Evolutionary conservation across 2,113 vertebrate genomes (phyloP), one percentile per base, ranked within the genome.

Genomic region (Seriola dumerili): DNA sequence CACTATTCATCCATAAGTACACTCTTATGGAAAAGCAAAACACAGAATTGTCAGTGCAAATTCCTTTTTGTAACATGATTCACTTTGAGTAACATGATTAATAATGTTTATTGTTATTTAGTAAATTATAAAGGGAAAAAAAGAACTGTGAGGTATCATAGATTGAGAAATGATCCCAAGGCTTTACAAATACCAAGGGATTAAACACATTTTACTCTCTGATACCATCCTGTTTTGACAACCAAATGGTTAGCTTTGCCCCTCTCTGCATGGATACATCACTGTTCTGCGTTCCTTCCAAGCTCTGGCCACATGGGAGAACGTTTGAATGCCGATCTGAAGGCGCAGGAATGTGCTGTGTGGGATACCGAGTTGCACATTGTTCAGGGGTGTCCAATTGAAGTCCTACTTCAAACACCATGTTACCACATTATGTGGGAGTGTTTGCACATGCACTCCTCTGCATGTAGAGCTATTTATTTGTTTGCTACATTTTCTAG

Each of bases 331-430:
- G 83, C 77, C 80, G 90, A 95, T 94, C 93, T 93, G 80, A 94
- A 71, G 81, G 83, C 86, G 84, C 73, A 72, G 57, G 67, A 76
- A 91, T 84, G 75, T 32, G 44, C 48, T 92, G 89, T 94, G 93
- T 94, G 94, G 92, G 94, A 92, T 81, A 88, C 23, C 25, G 44
- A 83, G 82, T 72, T 80, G 64, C 82, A 78, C 67, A 68, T 38
- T 71, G 65, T 91, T 90, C 85, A 85, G 67, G 83, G 87, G 86
- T 83, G 77, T 90, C 84, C 90, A 86, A 91, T 87, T 93, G 92
- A 94, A 94, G 90, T 90, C 83, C 34, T 68, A 64, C 94, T 94
- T 95, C 93, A 95, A 95, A 94, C 88, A 76, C 68, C 59, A 71
- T 87, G 88, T 80, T 91, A 82, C 87, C 74, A 91, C 88, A 93